Evolutionary conservation across 2,888 invertebrate genomes (phyloP), one percentile per base, ranked within the genome.

Genomic region (Chrysolina oricalcia): DNA sequence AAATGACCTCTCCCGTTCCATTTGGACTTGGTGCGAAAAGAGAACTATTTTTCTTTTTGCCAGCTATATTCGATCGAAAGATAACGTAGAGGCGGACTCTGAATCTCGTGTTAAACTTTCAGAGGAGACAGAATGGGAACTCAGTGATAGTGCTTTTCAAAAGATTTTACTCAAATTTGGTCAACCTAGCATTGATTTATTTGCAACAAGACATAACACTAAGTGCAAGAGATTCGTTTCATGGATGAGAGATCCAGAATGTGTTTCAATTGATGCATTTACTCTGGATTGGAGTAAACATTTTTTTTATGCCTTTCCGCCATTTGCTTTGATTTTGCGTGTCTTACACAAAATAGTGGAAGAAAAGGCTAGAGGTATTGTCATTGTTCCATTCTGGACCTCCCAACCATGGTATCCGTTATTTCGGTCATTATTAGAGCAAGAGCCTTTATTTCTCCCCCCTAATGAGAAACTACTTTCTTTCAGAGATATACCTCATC

Each of bases 171-270:
- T 9, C 43, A 8, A 43, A 8, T 8, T 43, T 13, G 43, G 2
- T 43, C 9, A 35, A 35, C 73, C 73, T 43, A 53, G 46, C 8
- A 73, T 73, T 59, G 76, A 76, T 43, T 40, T 76, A 27, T 76
- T 76, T 66, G 76, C 76, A 15, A 67, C 64, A 9, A 41, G 66
- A 43, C 15, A 56, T 23, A 76, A 73, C 56, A 17, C 66, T 9
- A 76, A 76, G 67, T 76, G 76, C 43, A n/a, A 23, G 3, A 70
- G 17, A 62, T 76, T 66, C 56, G 40, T 76, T 23, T 76, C 73
- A 19, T 76, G 76, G 67, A 27, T 56, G 13, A 23, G 27, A 48
- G 71, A 76, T 43, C 67, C 76, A 6, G 62, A 65, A 35, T 73
- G 65, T 10, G 73, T 4, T 1, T 2, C 43, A 1, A 43, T 43